These are phyloP conservation scores for Macroramphosus scolopax DNA, from an alignment of 2,797 vertebrate genomes.

Conservation along the genomic window DNA sequence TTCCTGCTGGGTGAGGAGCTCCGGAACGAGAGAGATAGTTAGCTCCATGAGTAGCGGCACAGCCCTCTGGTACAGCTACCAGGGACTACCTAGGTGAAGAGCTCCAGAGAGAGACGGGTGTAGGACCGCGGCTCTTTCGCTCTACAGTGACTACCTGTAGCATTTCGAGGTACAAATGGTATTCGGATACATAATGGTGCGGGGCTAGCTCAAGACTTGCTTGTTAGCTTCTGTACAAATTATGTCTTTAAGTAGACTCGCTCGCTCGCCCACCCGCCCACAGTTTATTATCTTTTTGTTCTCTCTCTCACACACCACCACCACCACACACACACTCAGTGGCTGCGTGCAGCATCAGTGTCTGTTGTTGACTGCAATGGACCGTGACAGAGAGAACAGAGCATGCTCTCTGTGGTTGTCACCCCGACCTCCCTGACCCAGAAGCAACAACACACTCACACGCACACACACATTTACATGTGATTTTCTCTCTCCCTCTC, in stretches of 20 bases:
- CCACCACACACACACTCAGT: conserved; percentile 23
- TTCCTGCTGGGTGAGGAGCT: no score
- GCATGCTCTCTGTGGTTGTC: conserved; percentile 58
- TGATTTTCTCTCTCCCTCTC: conserved; percentile 27
- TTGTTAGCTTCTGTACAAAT: not conserved
- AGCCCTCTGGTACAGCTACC: no score
- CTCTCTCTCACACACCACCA: conserved; percentile 10
- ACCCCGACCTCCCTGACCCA: conserved; percentile 58
- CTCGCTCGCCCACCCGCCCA: not conserved
- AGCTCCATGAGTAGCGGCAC: no score
- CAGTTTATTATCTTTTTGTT: not conserved
- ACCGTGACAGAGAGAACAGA: conserved; percentile 63
- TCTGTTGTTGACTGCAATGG: conserved; percentile 58
- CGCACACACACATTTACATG: conserved; percentile 23
- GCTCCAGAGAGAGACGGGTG: no score
- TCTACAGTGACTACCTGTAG: no score
- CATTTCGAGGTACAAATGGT: no score
- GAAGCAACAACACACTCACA: conserved; percentile 29
- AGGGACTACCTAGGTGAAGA: no score
- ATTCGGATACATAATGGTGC: no score
- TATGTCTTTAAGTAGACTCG: not conserved
- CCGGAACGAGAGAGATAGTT: no score
- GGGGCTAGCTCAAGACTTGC: no score
- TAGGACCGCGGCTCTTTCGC: no score
- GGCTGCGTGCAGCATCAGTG: conserved; percentile 41